phyloP scores from a whole-genome alignment of 1,140 invertebrate genomes.

The Drosophila parvula region DNA sequence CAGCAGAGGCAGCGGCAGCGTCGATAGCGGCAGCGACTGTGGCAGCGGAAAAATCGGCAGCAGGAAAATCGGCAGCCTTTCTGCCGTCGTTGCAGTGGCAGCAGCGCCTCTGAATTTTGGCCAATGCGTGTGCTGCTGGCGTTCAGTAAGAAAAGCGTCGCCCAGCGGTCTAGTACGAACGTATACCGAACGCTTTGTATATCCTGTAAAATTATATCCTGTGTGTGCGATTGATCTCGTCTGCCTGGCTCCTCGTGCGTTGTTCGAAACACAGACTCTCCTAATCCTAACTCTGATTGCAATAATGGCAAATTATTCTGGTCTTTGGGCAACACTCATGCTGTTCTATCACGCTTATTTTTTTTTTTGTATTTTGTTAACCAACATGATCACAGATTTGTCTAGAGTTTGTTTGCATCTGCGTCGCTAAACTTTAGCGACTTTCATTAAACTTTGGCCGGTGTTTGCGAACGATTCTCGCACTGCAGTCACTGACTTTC shows the following conservation, averaged over 20 bases:
- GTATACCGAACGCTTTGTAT: constrained; percentile 80
- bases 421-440: constrained; percentile 42
- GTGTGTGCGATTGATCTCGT: constrained; percentile 76
- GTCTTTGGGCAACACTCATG: constrained; percentile 16
- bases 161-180: constrained; percentile 84
- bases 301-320: constrained; percentile 40
- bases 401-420: constrained; percentile 5
- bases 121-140: constrained; percentile 79
- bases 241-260: constrained; percentile 67
- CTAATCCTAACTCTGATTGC: constrained; percentile 21
- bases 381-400: constrained; percentile 26
- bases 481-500: constrained; percentile 59
- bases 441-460: constrained; percentile 58
- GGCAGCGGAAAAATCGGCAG: constrained; percentile 43
- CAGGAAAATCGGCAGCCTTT: constrained; percentile 46
- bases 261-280: constrained; percentile 40
- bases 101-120: constrained; percentile 68
- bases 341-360: not conserved
- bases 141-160: constrained; percentile 84
- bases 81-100: constrained; percentile 58
- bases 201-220: constrained; percentile 52
- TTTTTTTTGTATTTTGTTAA: not conserved
- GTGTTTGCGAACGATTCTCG: constrained; percentile 44
- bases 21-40: constrained; percentile 15
- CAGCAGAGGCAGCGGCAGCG: constrained; percentile 26